Evolutionary conservation across 2,797 vertebrate species (phyloP).

Genomic region (Limosa lapponica): DNA sequence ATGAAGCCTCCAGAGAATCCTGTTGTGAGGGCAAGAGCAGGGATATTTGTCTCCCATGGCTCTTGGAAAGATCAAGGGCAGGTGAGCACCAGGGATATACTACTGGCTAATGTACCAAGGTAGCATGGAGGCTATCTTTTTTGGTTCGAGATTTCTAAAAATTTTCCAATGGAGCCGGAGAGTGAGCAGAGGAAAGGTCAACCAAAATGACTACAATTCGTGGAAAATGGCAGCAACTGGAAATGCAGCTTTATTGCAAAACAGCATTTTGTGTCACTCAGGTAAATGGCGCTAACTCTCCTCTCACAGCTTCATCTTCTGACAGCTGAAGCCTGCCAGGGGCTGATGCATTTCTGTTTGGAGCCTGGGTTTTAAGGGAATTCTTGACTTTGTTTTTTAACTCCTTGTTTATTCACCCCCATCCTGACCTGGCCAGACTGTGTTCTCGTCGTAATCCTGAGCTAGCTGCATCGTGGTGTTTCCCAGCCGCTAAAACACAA

Average conservation of each 20-base stretch:
- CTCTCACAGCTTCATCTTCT: background rate
- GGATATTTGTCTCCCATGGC: background rate
- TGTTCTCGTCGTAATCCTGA: background rate
- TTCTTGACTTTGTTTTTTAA: background rate
- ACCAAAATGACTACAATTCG: background rate
- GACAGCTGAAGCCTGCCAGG: fast-evolving
- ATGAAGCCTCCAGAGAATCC: background rate
- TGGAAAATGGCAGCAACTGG: background rate
- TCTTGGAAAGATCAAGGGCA: background rate
- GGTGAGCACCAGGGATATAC: background rate
- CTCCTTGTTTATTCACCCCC: background rate
- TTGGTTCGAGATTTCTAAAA: background rate
- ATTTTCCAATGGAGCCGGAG: background rate
- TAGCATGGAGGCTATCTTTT: background rate
- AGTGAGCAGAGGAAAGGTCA: background rate
- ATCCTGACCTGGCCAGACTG: background rate
- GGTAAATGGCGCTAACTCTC: background rate
- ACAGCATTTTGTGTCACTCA: background rate
- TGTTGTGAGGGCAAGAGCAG: background rate
- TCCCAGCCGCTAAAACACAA: background rate
- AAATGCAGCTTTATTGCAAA: background rate
- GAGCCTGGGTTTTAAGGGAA: background rate
- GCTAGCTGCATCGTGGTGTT: background rate
- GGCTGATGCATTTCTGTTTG: background rate
- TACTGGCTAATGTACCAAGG: background rate